Conservation (phyloP, 1,140 invertebrate species). For the Heliconius hermathena region DNA sequence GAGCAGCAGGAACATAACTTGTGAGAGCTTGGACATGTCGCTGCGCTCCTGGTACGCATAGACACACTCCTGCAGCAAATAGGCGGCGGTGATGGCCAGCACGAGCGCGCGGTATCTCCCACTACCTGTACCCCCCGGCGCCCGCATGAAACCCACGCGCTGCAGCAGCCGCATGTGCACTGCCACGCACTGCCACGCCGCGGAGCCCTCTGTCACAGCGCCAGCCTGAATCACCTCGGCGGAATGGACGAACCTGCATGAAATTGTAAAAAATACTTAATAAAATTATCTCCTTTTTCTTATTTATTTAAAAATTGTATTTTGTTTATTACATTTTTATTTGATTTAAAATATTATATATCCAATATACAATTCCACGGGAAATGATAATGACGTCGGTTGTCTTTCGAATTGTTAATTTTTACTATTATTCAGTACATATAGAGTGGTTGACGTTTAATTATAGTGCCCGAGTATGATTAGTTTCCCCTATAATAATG, state of each 20-base stretch:
- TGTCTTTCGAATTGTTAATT: neutral
- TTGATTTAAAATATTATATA: neutral
- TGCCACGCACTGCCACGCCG: constrained; percentile 34
- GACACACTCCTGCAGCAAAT: constrained; percentile 60
- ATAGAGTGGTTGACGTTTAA: neutral
- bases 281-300: neutral
- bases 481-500: constrained; percentile 3
- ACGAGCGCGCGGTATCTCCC: constrained; percentile 49
- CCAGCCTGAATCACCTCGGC: neutral
- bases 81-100: constrained; percentile 48
- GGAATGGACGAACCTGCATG: neutral
- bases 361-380: neutral
- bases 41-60: constrained; percentile 59
- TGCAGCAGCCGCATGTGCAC: constrained; percentile 41
- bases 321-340: constrained; percentile 1
- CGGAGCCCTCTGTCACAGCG: neutral
- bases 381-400: neutral
- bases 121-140: constrained; percentile 16
- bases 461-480: constrained; percentile 6
- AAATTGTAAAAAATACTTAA: neutral
- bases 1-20: constrained; percentile 71
- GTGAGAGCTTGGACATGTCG: constrained; percentile 62
- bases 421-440: neutral
- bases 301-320: neutral
- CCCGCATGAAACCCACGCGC: constrained; percentile 40